Base-by-base conservation (phyloP, 2,888 invertebrate genomes). In the Caenorhabditis drosophilae region DNA sequence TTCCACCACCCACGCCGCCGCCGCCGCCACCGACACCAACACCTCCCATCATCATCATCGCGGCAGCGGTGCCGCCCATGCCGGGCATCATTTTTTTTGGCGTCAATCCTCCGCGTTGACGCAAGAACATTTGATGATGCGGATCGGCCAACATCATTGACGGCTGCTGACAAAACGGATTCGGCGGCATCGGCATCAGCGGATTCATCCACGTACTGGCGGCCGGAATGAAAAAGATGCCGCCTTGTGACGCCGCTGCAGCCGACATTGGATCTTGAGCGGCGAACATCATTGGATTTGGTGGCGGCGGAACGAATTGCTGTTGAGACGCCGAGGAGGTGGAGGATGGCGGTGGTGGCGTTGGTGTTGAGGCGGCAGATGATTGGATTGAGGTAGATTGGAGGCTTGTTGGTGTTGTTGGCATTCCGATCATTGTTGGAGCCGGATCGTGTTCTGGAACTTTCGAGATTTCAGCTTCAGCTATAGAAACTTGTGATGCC, bases 211-310 rank as follows among this genome's bases (percentile, higher is more conserved):
- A 70, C 7, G 64, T 62, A 7, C 60, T 66, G 11, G 69, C 68
- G 2, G 78, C 74, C 22, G 78, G 78, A 36, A 78, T 78, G 48
- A 78, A 60, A 58, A 72, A 76, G 50, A 75, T 78, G 31, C 63
- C 61, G 2, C 71, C 72, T 6, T 58, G 42, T 26, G 60, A 59
- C 22, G 53, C 63, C 22, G 53, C 63, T 53, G 54, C 6, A 57
- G 52, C 2, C 4, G 23, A 23, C 9, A 40, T 18, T 16, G 40
- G 63, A 48, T 64, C 64, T 48, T 64, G 64, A 16, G 35, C 45
- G 26, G 42, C 40, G 16, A 64, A 58, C 62, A 62, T 62, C 63
- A 64, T 64, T 20, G 63, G 58, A 49, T 58, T 64, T 4, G 44
- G 63, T 3, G 54, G 57, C 7, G 44, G 63, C 4, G 54, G 57